Base-by-base conservation (phyloP, 2,113 vertebrate species). In the Lepisosteus oculatus region DNA sequence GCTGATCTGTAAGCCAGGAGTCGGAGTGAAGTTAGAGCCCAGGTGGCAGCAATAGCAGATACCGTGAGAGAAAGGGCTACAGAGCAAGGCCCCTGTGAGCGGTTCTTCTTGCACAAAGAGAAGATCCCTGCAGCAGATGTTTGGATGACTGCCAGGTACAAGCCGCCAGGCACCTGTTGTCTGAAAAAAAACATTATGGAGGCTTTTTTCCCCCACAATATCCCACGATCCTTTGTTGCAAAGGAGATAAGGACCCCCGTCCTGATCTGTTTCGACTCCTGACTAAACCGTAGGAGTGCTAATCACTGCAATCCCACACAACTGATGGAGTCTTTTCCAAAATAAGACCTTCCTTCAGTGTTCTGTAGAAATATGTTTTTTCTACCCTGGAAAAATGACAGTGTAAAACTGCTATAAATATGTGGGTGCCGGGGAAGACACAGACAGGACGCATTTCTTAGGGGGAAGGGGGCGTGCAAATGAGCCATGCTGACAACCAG, bases 131-230 rank as follows among this genome's bases (percentile, higher is more conserved):
- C 14, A 74, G 61, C 73, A 74, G 73, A 70, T 74, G 73, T 70
- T 65, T 74, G 73, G 17, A n/a, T 68, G 41, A 68, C 70, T 76
- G 67, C 81, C 79, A 73, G 73, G 61, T 71, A 66, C 59, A 70
- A 70, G 78, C 83, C 82, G 2, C 83, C 65, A 3, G 80, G 83
- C 82, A 66, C 72, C 55, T 78, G 79, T 79, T 77, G 76, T 79
- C 76, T 81, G 65, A 71, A 79, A 77, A 75, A 80, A 68, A 64
- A 15, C 41, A 43, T 3, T n/a, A 4, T 29, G 62, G 17, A 5
- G 17, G 9, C 5, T 1, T 5, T 5, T 6, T 5, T 2, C 7
- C 5, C 12, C 3, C 15, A 41, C 6, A 17, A 64, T 17, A 64
- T 64, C 62, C 17, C 62, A 64, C 13, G 41, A n/a, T 43, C 15